A percentile compares a stretch with the other conserved stretches of the same genome.
phyloP scores from a whole-genome alignment of 2,888 invertebrate genomes.

The Ophion ventricosus region DNA sequence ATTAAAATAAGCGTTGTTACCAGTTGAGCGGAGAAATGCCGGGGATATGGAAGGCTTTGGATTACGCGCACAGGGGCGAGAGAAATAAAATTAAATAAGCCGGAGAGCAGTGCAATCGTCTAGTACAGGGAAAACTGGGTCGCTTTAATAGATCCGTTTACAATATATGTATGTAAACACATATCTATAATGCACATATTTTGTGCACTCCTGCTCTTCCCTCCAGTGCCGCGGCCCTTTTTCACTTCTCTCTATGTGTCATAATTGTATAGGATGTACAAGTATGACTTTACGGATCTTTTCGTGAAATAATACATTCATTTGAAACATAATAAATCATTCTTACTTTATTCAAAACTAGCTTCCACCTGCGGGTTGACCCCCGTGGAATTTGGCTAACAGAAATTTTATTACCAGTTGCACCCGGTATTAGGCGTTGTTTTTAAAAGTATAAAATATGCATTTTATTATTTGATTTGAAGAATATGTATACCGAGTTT shows the following conservation, averaged over 20 bases:
- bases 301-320: too few relatives aligned
- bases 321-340: too few relatives aligned
- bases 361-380: too few relatives aligned
- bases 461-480: too few relatives aligned
- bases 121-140: conserved; percentile 53
- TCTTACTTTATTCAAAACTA: too few relatives aligned
- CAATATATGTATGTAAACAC: background rate
- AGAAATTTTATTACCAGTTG: too few relatives aligned
- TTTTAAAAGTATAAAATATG: too few relatives aligned
- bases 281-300: too few relatives aligned
- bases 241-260: background rate
- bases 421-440: too few relatives aligned
- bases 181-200: background rate
- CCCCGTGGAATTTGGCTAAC: too few relatives aligned
- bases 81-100: conserved; percentile 58
- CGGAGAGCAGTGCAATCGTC: conserved; percentile 20
- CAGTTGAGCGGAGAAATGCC: conserved; percentile 46
- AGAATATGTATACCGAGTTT: too few relatives aligned
- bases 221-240: background rate
- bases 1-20: conserved; percentile 65
- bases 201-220: background rate
- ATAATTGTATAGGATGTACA: too few relatives aligned
- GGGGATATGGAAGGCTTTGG: conserved; percentile 12
- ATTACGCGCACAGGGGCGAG: conserved; percentile 52
- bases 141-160: conserved; percentile 23